Evolutionary conservation across 2,797 vertebrate species (phyloP), one percentile per base, ranked within the genome.

Genomic region (Cryptoprocta ferox): DNA sequence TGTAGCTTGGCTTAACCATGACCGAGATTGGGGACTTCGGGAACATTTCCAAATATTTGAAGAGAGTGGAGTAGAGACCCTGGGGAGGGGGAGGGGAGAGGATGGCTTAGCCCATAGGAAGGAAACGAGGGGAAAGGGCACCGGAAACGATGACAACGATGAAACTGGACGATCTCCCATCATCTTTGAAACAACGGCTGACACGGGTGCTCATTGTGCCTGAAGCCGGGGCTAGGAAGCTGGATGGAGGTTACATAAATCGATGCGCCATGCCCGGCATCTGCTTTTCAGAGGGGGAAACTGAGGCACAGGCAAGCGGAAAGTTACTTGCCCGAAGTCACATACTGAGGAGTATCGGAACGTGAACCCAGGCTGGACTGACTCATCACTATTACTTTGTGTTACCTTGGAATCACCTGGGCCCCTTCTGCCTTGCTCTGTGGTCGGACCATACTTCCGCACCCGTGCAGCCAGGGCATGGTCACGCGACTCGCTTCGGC

Each of bases 1-100:
- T 93, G 71, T 83, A 91, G 91, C 84, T 93, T 79, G 96, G 89
- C 93, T 97, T 94, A 97, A 85, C 97, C 84, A 39, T 63, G 89
- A 95, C 93, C 4, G 21, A 97, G 92, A 92, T 12, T 61, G 89
- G 81, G 95, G 75, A 93, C 97, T 91, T 97, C 0, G 4, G 96
- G 78, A 92, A 95, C 1, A 3, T 83, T 95, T 95, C 89, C 95
- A 94, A 95, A 97, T 89, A 97, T 97, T 91, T 97, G 92, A 97
- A 89, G 95, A 96, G 42, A 91, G 32, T 10, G 63, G 48, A 91
- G 35, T 14, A 68, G 48, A 86, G 70, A 63, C 56, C 59, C 45
- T 18, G 3, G 56, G 63, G 82, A 71, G 30, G 45, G 14, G 28
- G 9, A 5, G 19, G 7, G 2, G 19, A 30, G 32, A 48, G 63